A percentile compares a stretch with the other conserved stretches of the same genome.
Conservation (phyloP, 1,140 invertebrate genomes). For the Venturia canescens region DNA sequence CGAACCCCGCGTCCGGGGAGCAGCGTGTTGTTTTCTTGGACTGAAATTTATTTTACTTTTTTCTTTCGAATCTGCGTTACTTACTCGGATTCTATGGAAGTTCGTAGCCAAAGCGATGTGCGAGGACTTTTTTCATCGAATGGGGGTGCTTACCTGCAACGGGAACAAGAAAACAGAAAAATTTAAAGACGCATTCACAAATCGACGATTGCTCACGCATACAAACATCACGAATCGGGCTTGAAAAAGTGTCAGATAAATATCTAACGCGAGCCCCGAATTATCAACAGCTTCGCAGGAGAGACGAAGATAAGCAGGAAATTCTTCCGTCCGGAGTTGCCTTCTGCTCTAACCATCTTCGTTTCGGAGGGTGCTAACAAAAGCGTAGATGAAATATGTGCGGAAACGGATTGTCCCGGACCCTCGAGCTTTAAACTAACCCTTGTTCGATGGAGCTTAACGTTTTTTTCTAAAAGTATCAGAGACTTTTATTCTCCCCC, state of each 20-base stretch:
- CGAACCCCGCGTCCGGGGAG: too few species aligned
- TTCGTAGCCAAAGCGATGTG: neutral
- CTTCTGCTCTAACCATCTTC: neutral
- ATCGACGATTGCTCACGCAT: neutral
- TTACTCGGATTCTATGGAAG: neutral
- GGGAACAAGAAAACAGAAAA: neutral
- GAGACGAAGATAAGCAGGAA: neutral
- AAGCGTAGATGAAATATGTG: slow-evolving; percentile 1
- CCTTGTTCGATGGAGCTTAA: neutral
- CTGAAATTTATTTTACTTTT: neutral
- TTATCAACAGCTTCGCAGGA: neutral
- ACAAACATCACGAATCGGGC: neutral
- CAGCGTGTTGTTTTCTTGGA: neutral
- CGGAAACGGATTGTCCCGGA: neutral
- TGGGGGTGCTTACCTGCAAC: slow-evolving; percentile 27
- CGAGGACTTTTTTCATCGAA: neutral
- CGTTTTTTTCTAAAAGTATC: neutral
- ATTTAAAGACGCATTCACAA: neutral
- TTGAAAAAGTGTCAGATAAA: neutral
- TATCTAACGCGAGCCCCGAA: neutral
- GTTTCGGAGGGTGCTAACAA: neutral
- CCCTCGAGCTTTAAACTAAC: neutral
- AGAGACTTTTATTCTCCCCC: neutral
- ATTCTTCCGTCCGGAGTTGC: neutral
- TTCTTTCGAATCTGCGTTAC: neutral